phyloP scores from a whole-genome alignment of 2,113 vertebrate genomes.

The Boleophthalmus pectinirostris region DNA sequence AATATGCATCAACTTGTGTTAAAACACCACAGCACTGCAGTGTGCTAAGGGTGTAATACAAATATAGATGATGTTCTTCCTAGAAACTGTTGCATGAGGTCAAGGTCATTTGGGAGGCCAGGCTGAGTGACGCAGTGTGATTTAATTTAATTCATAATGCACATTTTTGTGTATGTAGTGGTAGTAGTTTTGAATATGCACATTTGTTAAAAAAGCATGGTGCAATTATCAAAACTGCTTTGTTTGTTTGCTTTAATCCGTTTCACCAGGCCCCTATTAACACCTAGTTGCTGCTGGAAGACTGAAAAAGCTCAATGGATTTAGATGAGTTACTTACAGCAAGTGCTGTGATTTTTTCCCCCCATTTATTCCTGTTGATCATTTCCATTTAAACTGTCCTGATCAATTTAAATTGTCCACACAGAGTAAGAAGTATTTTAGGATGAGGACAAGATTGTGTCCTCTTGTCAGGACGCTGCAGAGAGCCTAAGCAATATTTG shows the following conservation, averaged over 20 bases:
- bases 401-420: constrained; percentile 38
- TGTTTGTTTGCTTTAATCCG: constrained; percentile 56
- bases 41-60: constrained; percentile 43
- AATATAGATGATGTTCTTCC: constrained; percentile 57
- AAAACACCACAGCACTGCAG: constrained; percentile 75
- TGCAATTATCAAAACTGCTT: constrained; percentile 75
- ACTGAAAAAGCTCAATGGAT: constrained; percentile 40
- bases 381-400: constrained; percentile 45
- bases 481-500: constrained; percentile 76
- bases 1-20: constrained; percentile 73
- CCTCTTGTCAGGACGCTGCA: constrained; percentile 46
- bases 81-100: constrained; percentile 51
- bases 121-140: constrained; percentile 38
- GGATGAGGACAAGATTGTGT: constrained; percentile 21
- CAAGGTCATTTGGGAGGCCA: constrained; percentile 36
- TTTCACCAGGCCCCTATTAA: constrained; percentile 64
- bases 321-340: constrained; percentile 48
- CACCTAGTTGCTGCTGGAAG: constrained; percentile 72
- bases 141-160: constrained; percentile 34
- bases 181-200: constrained; percentile 43
- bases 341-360: constrained; percentile 55
- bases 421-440: constrained; percentile 22
- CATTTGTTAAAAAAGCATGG: constrained; percentile 59
- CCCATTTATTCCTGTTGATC: constrained; percentile 34
- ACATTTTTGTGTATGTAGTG: constrained; percentile 71